Percentiles rank a stretch among this genome's conserved stretches.
Conservation (phyloP, 2,113 vertebrate genomes). For the Pampusana beccarii region DNA sequence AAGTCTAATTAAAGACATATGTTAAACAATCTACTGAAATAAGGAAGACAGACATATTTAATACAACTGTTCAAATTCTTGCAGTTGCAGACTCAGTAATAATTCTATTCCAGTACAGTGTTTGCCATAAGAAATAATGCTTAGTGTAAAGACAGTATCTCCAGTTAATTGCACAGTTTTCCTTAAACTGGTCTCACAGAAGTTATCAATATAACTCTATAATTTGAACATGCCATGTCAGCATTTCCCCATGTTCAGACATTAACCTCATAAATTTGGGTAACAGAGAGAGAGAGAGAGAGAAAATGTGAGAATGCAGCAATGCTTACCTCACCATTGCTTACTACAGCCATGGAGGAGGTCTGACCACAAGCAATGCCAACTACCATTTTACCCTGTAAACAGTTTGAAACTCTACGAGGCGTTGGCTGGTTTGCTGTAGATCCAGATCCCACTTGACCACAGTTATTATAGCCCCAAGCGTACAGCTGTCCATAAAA, state of each 20-base stretch:
- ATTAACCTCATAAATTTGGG: rapidly evolving
- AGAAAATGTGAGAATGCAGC: not conserved
- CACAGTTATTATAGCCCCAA: slow-evolving; percentile 99
- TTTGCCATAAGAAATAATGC: not conserved
- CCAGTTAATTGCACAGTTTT: not conserved
- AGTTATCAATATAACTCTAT: not conserved
- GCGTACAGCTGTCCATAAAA: slow-evolving; percentile 84
- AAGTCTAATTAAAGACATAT: not conserved
- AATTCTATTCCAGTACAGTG: not conserved
- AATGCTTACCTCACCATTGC: slow-evolving; percentile 90
- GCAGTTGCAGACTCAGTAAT: not conserved
- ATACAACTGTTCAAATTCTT: not conserved
- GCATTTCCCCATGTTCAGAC: not conserved
- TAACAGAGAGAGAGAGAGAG: not conserved
- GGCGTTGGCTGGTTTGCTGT: slow-evolving; percentile 94
- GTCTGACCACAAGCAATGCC: slow-evolving; percentile 92
- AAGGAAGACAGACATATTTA: not conserved
- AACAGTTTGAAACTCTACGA: slow-evolving; percentile 87
- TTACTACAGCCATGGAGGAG: slow-evolving; percentile 90
- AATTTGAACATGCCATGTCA: not conserved
- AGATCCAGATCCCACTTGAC: slow-evolving; percentile 95
- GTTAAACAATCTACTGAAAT: not conserved
- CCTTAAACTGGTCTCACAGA: not conserved
- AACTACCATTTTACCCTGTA: slow-evolving; percentile 88
- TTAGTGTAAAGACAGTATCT: not conserved